A percentile compares a stretch with the other conserved stretches of the same genome.
Conservation (phyloP, 2,797 vertebrate species). For the Falco peregrinus region DNA sequence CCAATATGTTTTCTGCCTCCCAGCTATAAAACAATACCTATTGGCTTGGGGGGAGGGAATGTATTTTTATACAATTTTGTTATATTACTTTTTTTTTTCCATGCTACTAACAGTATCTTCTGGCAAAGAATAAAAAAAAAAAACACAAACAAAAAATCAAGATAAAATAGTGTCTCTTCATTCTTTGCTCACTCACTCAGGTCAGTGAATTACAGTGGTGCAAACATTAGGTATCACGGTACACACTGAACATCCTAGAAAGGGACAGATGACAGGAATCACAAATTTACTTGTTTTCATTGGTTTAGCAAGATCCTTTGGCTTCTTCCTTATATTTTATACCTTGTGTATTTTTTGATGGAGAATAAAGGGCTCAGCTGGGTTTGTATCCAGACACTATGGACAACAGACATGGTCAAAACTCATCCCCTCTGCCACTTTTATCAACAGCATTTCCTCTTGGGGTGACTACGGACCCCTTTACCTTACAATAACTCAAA, state of each 20-base stretch:
- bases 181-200: background rate
- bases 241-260: background rate
- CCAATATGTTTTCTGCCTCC: constrained; percentile 62
- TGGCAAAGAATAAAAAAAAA: constrained; percentile 18
- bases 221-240: background rate
- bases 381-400: background rate
- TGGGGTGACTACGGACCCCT: background rate
- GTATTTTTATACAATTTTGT: constrained; percentile 24
- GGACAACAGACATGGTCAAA: background rate
- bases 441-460: background rate
- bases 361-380: background rate
- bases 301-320: background rate
- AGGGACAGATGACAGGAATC: background rate
- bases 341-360: background rate
- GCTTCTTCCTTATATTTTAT: background rate
- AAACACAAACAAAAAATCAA: background rate
- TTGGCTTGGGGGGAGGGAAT: background rate
- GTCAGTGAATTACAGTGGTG: background rate
- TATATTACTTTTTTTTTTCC: background rate
- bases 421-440: background rate
- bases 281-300: background rate
- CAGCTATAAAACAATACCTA: constrained; percentile 64
- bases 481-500: background rate
- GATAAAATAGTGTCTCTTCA: background rate
- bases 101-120: constrained; percentile 10